Base-by-base conservation (phyloP, 2,113 vertebrate species). In the Phrynosoma blainvillii region DNA sequence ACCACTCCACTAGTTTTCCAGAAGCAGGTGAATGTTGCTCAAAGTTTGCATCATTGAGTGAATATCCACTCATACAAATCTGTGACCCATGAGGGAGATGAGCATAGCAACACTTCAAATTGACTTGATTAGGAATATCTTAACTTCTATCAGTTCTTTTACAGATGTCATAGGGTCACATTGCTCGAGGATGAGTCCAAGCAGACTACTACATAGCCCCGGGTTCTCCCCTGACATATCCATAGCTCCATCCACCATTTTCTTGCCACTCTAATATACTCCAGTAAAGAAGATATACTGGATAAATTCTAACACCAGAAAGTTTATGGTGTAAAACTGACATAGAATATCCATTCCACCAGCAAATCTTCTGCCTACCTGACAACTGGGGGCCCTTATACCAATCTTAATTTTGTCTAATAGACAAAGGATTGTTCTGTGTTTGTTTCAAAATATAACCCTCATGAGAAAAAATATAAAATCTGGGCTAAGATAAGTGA, bases 371-470 rank as follows among this genome's bases (percentile, higher is more conserved):
- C 12, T 14, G 65, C 5, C 32, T 68, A 6, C 25, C 27, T 32
- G 25, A 36, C 47, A 47, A 47, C 47, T 47, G 47, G 47, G 4
- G 47, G 11, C 66, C 5, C 25, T 82, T 36, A 36, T 65, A 65
- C 8, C 21, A 66, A 68, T 42, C 36, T 8, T 40, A 40, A 5
- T 32, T 42, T 68, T 40, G 21, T 36, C 5, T 12, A 82, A 9
- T 66, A 12, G 21, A 23, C 40, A 82, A 23, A 68, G 12, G 62
- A 42, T 30, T 82, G 8, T 36, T 36, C n/a, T 82, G 6, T 42
- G 27, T 9, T 9, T 36, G 2, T 20, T 86, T 92, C 84, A 79
- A 93, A 91, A 87, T 90, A 66, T 42, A 65, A 84, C 79, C 13
- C 59, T 16, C 59, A 62, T 14, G 13, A 16, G 13, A 7, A 47